phyloP scores from a whole-genome alignment of 2,888 invertebrate species.

The Hofmannophila pseudospretella region DNA sequence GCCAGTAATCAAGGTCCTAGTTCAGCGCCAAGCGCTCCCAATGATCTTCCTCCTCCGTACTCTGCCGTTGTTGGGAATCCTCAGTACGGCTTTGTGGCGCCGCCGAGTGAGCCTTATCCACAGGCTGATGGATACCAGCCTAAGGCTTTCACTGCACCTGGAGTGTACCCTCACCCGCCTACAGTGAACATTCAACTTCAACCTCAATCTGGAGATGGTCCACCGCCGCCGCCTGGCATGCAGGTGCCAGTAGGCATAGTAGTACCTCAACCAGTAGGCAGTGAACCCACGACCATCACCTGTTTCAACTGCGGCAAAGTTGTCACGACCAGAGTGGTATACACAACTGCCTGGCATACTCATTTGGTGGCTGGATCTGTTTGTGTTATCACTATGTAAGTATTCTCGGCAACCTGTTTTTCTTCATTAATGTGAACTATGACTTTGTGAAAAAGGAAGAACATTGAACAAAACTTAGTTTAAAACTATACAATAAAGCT shows the following conservation, averaged over 20 bases:
- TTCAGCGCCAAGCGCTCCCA: slow-evolving; percentile 41
- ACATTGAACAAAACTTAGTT: too few relatives aligned
- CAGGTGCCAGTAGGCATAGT: slow-evolving; percentile 51
- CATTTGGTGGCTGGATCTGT: slow-evolving; percentile 68
- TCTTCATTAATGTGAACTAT: too few relatives aligned
- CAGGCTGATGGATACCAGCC: slow-evolving; percentile 34
- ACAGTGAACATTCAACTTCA: slow-evolving; percentile 29
- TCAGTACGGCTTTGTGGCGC: slow-evolving; percentile 57
- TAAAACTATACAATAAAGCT: too few relatives aligned
- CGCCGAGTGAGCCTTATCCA: slow-evolving; percentile 24
- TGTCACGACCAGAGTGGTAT: slow-evolving; percentile 67
- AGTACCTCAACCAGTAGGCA: slow-evolving; percentile 59
- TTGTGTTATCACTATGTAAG: slow-evolving; percentile 69
- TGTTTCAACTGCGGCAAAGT: slow-evolving; percentile 68
- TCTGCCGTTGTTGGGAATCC: slow-evolving; percentile 63
- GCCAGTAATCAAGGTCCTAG: slow-evolving; percentile 41
- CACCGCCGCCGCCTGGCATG: slow-evolving; percentile 38
- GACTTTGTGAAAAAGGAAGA: too few relatives aligned
- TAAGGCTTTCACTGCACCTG: slow-evolving; percentile 58
- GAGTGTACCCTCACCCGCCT: slow-evolving; percentile 58
- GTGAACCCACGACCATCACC: slow-evolving; percentile 63
- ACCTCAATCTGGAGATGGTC: slow-evolving; percentile 36
- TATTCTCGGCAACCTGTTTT: too few relatives aligned
- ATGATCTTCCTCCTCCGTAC: slow-evolving; percentile 69
- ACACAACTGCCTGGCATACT: slow-evolving; percentile 71